Base-by-base conservation (phyloP, 2,113 vertebrate genomes). In the Entomyzon cyanotis region DNA sequence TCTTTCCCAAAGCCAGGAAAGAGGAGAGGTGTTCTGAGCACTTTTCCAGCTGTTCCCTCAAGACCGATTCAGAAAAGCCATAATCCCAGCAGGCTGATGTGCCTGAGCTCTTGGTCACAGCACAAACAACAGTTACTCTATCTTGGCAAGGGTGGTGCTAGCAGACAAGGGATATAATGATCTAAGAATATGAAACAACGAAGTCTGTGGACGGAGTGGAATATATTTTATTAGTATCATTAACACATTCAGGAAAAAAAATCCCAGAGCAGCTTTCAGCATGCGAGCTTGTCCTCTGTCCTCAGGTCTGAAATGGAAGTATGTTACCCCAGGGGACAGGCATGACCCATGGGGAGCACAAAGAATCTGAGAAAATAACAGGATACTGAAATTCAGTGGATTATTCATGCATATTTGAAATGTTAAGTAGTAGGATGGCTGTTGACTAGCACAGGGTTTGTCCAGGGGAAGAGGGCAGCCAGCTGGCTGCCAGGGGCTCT, bases 151-250 rank as follows among this genome's bases (percentile, higher is more conserved):
- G 24, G 15, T 31, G 31, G 11, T 62, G 15, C 13, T 31, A 28
- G 63, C 11, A 55, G 35, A 28, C 1, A 0, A 12, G 47, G 8
- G 25, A 6, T 55, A 18, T n/a, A 58, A 67, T 1, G 2, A 7
- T n/a, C 17, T 44, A 23, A 74, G 60, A 91, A 59, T 12, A 39
- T 19, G 49, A 79, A 79, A 63, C 7, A 83, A 41, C 3, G 9
- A 50, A 12, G 7, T 39, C 24, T 79, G 52, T 24, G 30, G 14
- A 67, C 25, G 68, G 39, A 33, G 33, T 6, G 9, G 10, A 71
- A 17, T 50, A 19, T 23, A 31, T 71, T 84, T 67, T 85, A 75
- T 47, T 71, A 64, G 25, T 50, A 8, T 9, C 46, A 50, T 22
- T 87, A 35, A 35, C 46, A 78, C 11, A 37, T 17, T 7, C 42